Conservation (phyloP, 2,797 vertebrate genomes). For the Alectoris magna region DNA sequence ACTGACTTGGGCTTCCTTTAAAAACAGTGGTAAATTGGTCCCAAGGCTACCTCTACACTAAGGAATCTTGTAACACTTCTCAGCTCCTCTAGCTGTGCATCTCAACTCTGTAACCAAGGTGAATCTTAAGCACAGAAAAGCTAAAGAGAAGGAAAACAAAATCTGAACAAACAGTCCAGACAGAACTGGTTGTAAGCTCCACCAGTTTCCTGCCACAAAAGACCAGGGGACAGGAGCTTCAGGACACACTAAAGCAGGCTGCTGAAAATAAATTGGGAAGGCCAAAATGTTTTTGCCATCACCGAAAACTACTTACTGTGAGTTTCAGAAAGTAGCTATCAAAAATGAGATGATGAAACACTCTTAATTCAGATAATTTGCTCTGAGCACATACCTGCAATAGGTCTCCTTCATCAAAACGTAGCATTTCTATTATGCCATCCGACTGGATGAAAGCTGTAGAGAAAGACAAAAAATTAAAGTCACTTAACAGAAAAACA, state of each 20-base stretch:
- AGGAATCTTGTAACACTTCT: neutral
- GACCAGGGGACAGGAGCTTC: neutral
- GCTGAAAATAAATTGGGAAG: neutral
- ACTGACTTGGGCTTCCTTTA: neutral
- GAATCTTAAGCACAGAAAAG: neutral
- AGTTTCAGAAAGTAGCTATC: neutral
- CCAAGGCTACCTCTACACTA: neutral
- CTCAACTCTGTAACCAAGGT: neutral
- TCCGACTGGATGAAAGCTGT: slow-evolving; percentile 98
- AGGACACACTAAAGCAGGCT: neutral
- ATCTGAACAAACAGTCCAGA: neutral
- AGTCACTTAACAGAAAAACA: neutral
- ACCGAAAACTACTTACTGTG: neutral
- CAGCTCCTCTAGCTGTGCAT: neutral
- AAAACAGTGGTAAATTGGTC: neutral
- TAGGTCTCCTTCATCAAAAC: slow-evolving; percentile 94
- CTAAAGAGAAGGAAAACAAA: too few relatives aligned
- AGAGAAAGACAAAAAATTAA: slow-evolving; percentile 56
- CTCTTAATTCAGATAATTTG: neutral
- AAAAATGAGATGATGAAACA: neutral
- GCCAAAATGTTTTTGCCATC: neutral
- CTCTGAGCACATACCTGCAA: slow-evolving; percentile 86
- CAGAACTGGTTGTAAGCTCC: neutral
- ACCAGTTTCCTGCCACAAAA: neutral
- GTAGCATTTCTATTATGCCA: slow-evolving; percentile 97